Conservation (phyloP, 2,797 vertebrate genomes). For the Malurus splendens region DNA sequence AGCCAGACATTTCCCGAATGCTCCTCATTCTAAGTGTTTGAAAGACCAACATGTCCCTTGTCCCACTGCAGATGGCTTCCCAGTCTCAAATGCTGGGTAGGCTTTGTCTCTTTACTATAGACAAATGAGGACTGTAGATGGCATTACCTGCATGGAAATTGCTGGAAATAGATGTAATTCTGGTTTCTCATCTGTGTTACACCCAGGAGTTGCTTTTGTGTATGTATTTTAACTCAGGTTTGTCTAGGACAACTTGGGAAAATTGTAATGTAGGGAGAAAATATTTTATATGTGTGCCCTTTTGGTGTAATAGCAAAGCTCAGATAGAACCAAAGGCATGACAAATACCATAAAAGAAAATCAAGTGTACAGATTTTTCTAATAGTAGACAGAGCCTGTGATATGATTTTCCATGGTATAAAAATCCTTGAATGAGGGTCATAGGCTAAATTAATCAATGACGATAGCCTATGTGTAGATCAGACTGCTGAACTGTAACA, state of each 20-base stretch:
- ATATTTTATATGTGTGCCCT: neutral
- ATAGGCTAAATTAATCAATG: neutral
- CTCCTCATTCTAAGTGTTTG: neutral
- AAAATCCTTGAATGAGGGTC: neutral
- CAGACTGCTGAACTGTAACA: neutral
- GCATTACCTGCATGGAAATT: neutral
- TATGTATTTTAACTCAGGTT: neutral
- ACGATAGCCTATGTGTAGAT: neutral
- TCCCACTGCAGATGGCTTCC: neutral
- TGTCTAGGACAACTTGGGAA: neutral
- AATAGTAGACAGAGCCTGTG: neutral
- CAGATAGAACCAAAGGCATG: neutral
- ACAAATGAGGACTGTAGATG: neutral
- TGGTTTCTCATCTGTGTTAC: neutral
- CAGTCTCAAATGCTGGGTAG: accelerated
- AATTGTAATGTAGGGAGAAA: neutral
- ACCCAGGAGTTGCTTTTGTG: neutral
- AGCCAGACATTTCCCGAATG: neutral
- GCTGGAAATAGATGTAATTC: neutral
- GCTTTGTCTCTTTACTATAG: neutral
- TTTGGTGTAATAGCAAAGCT: neutral
- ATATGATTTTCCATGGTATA: neutral
- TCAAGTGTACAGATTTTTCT: neutral
- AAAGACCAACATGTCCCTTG: neutral
- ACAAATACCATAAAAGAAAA: neutral